Base-by-base conservation (phyloP, 92 coral and sea anemone genomes). In the Hydrozoanthus gracilis region DNA sequence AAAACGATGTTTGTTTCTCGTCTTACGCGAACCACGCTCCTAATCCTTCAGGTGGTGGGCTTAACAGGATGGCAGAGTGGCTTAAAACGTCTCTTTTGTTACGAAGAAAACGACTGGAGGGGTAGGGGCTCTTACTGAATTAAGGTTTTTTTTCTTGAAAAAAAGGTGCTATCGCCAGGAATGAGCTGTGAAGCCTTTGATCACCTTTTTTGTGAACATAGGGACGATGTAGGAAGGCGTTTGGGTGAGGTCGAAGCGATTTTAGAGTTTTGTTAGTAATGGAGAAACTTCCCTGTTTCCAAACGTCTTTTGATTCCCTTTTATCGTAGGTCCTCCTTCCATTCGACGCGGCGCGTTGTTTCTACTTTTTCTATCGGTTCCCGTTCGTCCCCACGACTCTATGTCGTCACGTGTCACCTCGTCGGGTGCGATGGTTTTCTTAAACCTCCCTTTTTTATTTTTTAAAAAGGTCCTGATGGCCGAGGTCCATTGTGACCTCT, bases 101-200 rank as follows among this genome's bases (percentile, higher is more conserved):
- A 27, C 35, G 35, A 27, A 27, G 35, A 27, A 27, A 27, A 27
- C 39, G 39, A 27, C 39, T 27, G 68, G 27, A 61, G 6, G 17
- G 68, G 68, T 61, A 61, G 17, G 27, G 68, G 68, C 68, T 61
- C 27, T 17, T 61, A 61, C 68, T 61, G 68, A 61, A 61, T 61
- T 61, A 17, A 61, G 68, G 68, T 4, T 61, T 61, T 61, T 61
- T 61, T 61, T 61, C 68, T 61, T 61, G 68, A 61, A 61, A 61
- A n/a, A 61, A 61, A 14, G 68, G 17, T 61, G 68, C 12, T 61
- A 61, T 2, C 65, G 35, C 17, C 17, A 61, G 4, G 0, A 27
- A 27, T 2, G 39, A 27, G 39, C 39, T 27, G 39, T 27, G 39
- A 27, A 27, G 39, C 39, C 39, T 27, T 27, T 27, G 39, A 27